phyloP scores from a whole-genome alignment of 2,113 vertebrate species.

The Tympanuchus pallidicinctus region DNA sequence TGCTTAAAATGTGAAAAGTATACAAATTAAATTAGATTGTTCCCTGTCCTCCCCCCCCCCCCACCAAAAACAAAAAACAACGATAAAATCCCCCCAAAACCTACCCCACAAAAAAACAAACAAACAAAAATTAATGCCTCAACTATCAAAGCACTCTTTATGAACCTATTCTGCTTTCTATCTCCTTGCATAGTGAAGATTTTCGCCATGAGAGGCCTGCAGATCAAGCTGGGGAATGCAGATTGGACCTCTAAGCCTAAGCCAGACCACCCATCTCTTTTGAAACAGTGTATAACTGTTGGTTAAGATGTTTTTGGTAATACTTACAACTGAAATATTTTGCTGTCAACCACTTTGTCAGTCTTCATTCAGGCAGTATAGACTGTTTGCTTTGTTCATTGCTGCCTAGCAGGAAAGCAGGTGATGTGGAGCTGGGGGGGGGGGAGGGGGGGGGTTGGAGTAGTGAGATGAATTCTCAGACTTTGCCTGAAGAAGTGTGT shows the following conservation, averaged over 20 bases:
- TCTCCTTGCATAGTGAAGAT: neutral
- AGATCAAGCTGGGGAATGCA: neutral
- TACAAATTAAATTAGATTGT: neutral
- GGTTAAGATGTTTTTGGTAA: neutral
- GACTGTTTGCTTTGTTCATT: neutral
- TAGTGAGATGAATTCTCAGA: neutral
- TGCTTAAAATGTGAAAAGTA: neutral
- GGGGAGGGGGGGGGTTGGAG: accelerated
- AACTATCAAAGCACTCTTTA: neutral
- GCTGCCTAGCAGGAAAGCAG: neutral
- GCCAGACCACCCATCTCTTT: neutral
- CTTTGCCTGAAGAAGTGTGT: neutral
- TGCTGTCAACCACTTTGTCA: neutral
- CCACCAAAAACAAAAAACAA: neutral
- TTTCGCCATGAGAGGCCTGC: neutral
- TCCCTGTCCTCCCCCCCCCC: neutral
- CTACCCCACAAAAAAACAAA: neutral
- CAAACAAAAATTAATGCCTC: neutral
- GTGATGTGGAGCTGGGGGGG: neutral
- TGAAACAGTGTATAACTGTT: neutral
- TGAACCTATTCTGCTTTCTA: neutral
- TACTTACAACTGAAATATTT: neutral
- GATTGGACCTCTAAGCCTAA: neutral
- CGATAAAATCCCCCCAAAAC: too few relatives aligned
- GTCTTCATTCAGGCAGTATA: neutral